Base-by-base conservation (phyloP, 2,113 vertebrate genomes). In the Ageneiosus marmoratus region DNA sequence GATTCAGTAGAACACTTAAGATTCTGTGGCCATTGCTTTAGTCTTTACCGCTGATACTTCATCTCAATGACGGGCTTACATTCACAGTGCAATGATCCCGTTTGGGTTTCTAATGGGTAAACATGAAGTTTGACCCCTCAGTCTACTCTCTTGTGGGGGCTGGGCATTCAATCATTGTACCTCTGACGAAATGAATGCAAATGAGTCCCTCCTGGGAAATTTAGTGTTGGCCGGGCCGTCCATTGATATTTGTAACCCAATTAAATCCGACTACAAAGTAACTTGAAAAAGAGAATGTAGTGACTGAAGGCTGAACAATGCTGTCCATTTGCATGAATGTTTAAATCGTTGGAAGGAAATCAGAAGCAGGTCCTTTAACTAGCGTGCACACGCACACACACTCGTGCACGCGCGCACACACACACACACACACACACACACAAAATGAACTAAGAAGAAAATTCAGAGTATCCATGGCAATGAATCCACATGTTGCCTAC, bases 1-100 rank as follows among this genome's bases (percentile, higher is more conserved):
- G 69, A 89, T 93, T 94, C 92, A 93, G 89, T 77, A 85, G 88
- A 88, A 92, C 90, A 88, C 91, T 93, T 93, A 90, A 91, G 88
- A 94, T 94, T 93, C 92, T 88, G 83, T 86, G 88, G 89, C 88
- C 76, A 56, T 51, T 34, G 80, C 81, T 87, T 79, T 60, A 87
- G 89, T 89, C 91, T 84, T 84, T 84, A 50, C 88, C 78, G 86
- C 88, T 89, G 89, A 88, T 89, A 77, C 89, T 90, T 80, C 81
- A 79, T 87, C 80, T 89, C 88, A 90, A 90, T 87, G 89, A 92
- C 83, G 89, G 88, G 77, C 82, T 86, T 90, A 88, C 87, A 90
- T 90, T 93, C 88, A 87, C 83, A 79, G 82, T 85, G 82, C 87
- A 90, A 87, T 88, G 91, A 92, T 88, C 89, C 89, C 88, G 90